Conservation (phyloP, 2,113 vertebrate genomes). For the Heptranchias perlo region DNA sequence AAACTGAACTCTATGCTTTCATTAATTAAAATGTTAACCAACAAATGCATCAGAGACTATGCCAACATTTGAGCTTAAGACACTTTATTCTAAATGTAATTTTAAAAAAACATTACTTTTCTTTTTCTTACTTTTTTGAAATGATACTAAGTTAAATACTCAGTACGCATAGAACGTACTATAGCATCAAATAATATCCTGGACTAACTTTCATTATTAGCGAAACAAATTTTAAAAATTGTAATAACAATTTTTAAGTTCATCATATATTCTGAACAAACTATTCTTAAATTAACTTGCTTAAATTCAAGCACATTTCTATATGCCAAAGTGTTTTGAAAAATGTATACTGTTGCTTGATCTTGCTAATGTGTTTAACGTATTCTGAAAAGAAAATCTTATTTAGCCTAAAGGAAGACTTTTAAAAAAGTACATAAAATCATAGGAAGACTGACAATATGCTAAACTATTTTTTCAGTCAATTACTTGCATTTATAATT, state of each 20-base stretch:
- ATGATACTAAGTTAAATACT: background rate
- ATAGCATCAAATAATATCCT: conserved; percentile 7
- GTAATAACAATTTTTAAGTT: background rate
- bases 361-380: background rate
- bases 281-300: background rate
- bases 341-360: background rate
- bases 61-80: background rate
- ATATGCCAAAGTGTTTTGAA: background rate
- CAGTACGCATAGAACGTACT: background rate
- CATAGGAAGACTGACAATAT: background rate
- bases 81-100: background rate
- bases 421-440: background rate
- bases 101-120: background rate
- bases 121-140: background rate
- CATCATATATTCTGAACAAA: background rate
- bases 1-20: conserved; percentile 10
- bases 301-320: background rate
- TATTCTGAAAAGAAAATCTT: background rate
- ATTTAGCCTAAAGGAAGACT: background rate
- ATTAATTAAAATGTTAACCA: conserved; percentile 23
- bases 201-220: background rate
- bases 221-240: background rate
- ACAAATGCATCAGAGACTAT: background rate
- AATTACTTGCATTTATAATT: conserved; percentile 22
- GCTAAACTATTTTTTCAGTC: background rate